Base-by-base conservation (phyloP, 2,113 vertebrate species). In the Dicaeum eximium region DNA sequence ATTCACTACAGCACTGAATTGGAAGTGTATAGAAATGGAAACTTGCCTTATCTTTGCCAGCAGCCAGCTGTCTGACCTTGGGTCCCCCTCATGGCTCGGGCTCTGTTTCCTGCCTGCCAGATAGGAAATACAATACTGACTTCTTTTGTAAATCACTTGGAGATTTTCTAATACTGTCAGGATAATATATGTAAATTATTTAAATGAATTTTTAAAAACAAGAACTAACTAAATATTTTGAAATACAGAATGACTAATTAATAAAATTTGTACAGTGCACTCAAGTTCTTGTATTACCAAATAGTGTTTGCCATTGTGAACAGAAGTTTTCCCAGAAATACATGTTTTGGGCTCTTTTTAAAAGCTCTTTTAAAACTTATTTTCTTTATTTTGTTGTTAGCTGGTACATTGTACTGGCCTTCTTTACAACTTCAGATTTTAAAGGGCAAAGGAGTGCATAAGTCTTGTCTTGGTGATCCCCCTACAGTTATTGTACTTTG, bases 21-120 rank as follows among this genome's bases (percentile, higher is more conserved):
- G 78, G n/a, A 85, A 89, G 15, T n/a, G 40, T 75, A 56, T 54
- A 90, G 75, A 58, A 86, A 53, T 77, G 82, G 75, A 65, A 93
- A 58, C 60, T 35, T 61, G 53, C 60, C 54, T 92, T 96, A 80
- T 93, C 90, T 95, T 75, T 88, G 86, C 80, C 60, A 92, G 50
- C 88, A 93, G 86, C 56, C 90, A 70, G 86, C 75, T 92, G 3
- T 91, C 58, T 88, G 92, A 94, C 94, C 94, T 92, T 86, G 66
- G 54, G 23, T 65, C 54, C 3, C 4, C 56, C 74, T 88, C 66
- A 61, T 75, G 66, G 58, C 88, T 80, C 6, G 1, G 24, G 47
- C 53, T 87, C 87, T 17, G 51, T 75, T 93, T 95, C 82, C 90
- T 93, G 62, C 38, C 81, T 90, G 82, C 53, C 74, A 80, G 81